Conservation (phyloP, 1,140 invertebrate species). For the Pectinophora gossypiella region DNA sequence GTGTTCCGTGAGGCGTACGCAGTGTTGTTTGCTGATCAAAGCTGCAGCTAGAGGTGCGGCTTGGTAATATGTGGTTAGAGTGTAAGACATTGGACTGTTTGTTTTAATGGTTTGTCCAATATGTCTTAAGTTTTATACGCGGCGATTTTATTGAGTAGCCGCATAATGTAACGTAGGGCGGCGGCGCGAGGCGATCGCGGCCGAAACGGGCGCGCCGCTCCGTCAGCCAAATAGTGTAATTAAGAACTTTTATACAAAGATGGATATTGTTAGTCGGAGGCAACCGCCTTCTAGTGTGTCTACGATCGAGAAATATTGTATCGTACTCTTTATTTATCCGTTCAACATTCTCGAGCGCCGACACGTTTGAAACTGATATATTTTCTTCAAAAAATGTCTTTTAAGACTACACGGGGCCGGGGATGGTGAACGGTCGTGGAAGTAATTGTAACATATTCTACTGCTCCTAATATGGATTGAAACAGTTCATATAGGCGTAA, state of each 20-base stretch:
- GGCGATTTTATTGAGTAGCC: conserved; percentile 69
- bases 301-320: conserved; percentile 31
- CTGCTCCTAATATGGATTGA: conserved; percentile 54
- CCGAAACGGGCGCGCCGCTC: conserved; percentile 8
- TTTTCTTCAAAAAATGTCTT: neutral
- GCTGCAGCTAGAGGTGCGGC: neutral
- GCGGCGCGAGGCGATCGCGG: too few relatives aligned
- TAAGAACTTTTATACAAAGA: conserved; percentile 51
- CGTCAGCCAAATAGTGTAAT: conserved; percentile 22
- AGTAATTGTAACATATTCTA: conserved; percentile 62
- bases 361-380: neutral
- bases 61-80: conserved; percentile 15
- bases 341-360: conserved; percentile 14
- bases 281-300: conserved; percentile 34
- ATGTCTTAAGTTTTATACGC: conserved; percentile 63
- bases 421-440: neutral
- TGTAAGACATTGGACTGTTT: conserved; percentile 44
- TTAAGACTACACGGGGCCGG: neutral
- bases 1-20: neutral
- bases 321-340: conserved; percentile 35
- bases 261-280: conserved; percentile 47
- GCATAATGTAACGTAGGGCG: conserved; percentile 47
- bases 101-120: conserved; percentile 56
- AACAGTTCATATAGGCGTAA: conserved; percentile 69
- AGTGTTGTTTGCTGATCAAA: neutral